Conservation (phyloP, 1,140 invertebrate genomes). For the Trichonephila clavipes region DNA sequence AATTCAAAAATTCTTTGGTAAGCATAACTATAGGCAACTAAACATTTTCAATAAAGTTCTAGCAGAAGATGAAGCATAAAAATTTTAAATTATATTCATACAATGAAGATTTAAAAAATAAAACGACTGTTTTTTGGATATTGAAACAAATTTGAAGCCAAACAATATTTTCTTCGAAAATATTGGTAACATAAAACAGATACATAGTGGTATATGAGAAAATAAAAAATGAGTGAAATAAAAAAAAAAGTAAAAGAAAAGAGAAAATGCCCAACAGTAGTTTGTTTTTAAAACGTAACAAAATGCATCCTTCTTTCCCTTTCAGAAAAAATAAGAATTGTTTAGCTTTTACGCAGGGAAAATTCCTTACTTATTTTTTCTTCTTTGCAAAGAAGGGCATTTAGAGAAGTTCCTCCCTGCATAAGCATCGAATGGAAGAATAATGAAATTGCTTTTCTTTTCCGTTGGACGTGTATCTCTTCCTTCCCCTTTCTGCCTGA, state of each 20-base stretch:
- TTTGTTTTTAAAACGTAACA: not conserved
- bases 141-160: too few relatives aligned
- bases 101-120: too few relatives aligned
- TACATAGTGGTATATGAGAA: not conserved
- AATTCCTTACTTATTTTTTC: not conserved
- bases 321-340: not conserved
- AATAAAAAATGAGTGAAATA: not conserved
- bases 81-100: too few relatives aligned
- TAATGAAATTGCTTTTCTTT: conserved; percentile 4
- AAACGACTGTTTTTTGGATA: too few relatives aligned
- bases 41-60: too few relatives aligned
- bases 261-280: not conserved
- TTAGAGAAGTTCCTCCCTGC: not conserved
- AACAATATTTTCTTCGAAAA: too few relatives aligned
- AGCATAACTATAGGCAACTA: too few relatives aligned
- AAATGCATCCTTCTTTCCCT: not conserved
- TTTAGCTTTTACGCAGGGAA: not conserved
- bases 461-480: not conserved
- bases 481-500: not conserved
- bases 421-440: not conserved
- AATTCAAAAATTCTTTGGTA: too few relatives aligned
- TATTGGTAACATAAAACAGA: too few relatives aligned
- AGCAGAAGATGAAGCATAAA: too few relatives aligned
- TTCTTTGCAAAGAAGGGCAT: not conserved
- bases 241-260: not conserved